Conservation (phyloP, 2,113 vertebrate species). For the Pelecanus crispus region DNA sequence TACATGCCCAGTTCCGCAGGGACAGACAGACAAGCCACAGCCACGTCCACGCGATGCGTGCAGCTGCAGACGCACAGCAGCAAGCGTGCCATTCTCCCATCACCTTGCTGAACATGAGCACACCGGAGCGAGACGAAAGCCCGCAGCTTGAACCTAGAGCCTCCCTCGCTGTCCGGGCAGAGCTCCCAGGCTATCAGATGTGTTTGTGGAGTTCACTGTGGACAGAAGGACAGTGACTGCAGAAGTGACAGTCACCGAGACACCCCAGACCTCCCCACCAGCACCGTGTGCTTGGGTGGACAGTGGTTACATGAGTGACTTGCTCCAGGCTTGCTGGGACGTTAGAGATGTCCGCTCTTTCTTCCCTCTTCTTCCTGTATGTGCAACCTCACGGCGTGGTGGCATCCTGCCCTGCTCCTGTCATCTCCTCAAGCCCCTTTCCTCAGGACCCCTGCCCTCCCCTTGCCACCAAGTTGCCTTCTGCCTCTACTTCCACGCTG, state of each 20-base stretch:
- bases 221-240: background rate
- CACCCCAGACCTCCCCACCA: background rate
- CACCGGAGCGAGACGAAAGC: background rate
- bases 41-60: accelerated
- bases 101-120: background rate
- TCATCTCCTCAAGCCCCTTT: background rate
- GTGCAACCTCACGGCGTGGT: accelerated
- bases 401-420: background rate
- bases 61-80: background rate
- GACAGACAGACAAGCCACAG: background rate
- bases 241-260: background rate
- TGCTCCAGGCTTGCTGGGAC: background rate
- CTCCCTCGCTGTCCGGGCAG: background rate
- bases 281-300: background rate
- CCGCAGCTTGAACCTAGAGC: background rate
- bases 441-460: background rate
- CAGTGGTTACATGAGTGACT: background rate
- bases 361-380: background rate
- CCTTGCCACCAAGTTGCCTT: background rate
- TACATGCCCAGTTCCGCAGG: background rate
- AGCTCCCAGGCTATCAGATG: background rate
- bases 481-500: background rate
- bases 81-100: background rate
- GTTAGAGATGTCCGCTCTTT: background rate
- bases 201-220: background rate